phyloP scores from a whole-genome alignment of 2,888 invertebrate genomes.

The Protophormia terraenovae region DNA sequence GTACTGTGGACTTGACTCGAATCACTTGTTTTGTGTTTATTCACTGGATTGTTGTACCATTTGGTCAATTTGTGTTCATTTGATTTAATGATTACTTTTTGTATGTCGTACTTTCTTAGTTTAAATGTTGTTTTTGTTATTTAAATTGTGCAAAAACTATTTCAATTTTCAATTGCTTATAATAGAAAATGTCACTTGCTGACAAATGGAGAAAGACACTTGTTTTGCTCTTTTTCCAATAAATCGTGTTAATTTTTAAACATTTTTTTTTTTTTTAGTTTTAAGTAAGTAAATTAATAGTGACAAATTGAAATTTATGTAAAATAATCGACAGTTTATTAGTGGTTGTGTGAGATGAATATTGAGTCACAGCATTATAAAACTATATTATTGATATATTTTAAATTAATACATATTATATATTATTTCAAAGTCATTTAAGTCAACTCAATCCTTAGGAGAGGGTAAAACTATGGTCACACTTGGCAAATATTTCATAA shows the following conservation, averaged over 20 bases:
- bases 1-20: constrained; percentile 17
- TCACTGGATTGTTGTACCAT: background rate
- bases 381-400: too few relatives aligned
- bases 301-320: constrained; percentile 31
- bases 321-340: background rate
- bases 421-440: too few relatives aligned
- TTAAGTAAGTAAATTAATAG: constrained; percentile 21
- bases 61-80: constrained; percentile 14
- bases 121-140: background rate
- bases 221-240: background rate
- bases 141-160: background rate
- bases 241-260: background rate
- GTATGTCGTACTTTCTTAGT: constrained; percentile 2
- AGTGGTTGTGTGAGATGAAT: background rate
- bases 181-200: constrained; percentile 4
- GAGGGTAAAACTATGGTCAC: too few relatives aligned
- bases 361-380: too few relatives aligned
- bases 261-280: background rate
- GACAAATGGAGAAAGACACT: constrained; percentile 15
- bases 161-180: constrained; percentile 21
- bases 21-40: constrained; percentile 6
- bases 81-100: constrained; percentile 12
- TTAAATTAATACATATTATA: too few relatives aligned
- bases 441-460: too few relatives aligned
- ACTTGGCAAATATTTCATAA: too few relatives aligned